Evolutionary conservation across 2,113 vertebrate genomes (phyloP), one percentile per base, ranked within the genome.

Genomic region (Catagonus wagneri): DNA sequence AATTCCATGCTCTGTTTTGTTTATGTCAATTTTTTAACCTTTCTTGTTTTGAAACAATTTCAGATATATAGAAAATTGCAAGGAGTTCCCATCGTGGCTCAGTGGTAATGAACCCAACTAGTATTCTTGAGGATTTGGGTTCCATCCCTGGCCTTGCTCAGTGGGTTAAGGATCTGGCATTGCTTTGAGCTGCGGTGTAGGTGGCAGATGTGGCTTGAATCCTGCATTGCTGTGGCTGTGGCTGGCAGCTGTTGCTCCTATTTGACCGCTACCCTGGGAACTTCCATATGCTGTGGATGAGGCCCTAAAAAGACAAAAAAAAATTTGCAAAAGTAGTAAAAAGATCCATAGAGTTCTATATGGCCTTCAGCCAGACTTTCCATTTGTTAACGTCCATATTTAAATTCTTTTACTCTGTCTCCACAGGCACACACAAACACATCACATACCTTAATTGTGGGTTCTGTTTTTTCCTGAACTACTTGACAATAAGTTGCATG

Each of bases 21-120:
- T 68, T 65, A 52, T 84, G 68, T 36, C 63, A 39, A 9, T 75
- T 20, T 88, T 79, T 58, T 93, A 90, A 63, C 27, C 6, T 86
- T 65, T 66, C 29, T 93, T 58, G 14, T 50, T 84, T 96, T 79
- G 23, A 81, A 65, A 89, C 19, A 84, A 72, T 93, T 90, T 50
- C 19, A 79, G 34, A 72, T 79, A 79, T 60, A 80, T 3, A 86
- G 71, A 86, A 86, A 84, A 44, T 44, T 44, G 44, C 44, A 44
- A 44, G 44, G 44, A 44, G 44, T 44, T 44, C 44, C 8, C 8
- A 8, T 44, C 44, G 8, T 44, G 44, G 44, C 44, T 44, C 44
- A 44, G 44, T 44, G 44, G 44, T 44, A 44, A 44, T 44, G 44
- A 44, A 44, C 44, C 44, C 44, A 8, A 44, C 44, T 44, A 44